phyloP scores from a whole-genome alignment of 2,797 vertebrate genomes.

The Mus minutoides region DNA sequence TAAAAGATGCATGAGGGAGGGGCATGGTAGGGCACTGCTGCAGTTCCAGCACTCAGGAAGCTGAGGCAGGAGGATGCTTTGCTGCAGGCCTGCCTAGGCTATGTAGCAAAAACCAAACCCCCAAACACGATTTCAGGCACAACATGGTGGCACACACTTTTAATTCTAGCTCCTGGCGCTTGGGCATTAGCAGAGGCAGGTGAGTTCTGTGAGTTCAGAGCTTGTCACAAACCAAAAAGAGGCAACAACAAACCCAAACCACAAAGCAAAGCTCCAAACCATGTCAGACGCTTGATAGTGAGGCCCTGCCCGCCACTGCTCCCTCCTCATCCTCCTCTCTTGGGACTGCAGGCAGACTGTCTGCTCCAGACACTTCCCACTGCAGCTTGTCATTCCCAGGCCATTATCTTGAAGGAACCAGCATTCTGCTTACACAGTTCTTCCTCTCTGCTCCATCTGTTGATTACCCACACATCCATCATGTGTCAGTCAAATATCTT shows the following conservation, averaged over 20 bases:
- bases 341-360: background rate
- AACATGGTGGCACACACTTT: background rate
- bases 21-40: background rate
- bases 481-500: conserved; percentile 40
- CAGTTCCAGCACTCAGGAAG: background rate
- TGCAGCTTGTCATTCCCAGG: conserved; percentile 21
- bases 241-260: background rate
- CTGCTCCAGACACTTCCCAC: background rate
- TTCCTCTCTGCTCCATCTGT: conserved; percentile 15
- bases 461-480: background rate
- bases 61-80: background rate
- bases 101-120: background rate
- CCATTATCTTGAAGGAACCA: background rate
- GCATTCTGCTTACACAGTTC: background rate
- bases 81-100: background rate
- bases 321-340: too few relatives aligned
- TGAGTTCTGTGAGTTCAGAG: background rate
- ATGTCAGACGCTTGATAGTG: background rate
- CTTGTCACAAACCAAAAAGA: background rate
- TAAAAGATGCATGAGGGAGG: background rate
- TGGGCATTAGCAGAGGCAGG: background rate
- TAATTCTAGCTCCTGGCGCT: background rate
- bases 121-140: background rate
- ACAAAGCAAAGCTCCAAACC: background rate
- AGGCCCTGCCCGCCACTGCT: background rate